Conservation (phyloP, 2,888 invertebrate species). For the Luffia ferchaultella region DNA sequence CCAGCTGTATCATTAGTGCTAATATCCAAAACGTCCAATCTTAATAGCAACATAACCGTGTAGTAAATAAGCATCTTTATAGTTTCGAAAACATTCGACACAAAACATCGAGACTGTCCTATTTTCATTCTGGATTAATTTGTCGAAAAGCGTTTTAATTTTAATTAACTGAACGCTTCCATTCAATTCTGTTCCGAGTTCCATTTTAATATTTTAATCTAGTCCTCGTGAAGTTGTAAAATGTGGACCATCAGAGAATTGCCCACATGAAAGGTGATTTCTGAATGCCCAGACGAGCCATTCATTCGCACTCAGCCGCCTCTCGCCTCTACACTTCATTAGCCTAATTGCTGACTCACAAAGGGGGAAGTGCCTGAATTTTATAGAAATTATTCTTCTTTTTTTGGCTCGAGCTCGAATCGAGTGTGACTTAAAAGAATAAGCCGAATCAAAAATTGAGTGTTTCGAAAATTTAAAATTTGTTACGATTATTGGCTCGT, state of each 20-base stretch:
- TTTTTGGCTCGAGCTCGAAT: no score
- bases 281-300: conserved; percentile 48
- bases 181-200: not conserved
- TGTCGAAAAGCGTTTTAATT: not conserved
- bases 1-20: no score
- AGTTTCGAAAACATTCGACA: not conserved
- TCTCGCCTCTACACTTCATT: conserved; percentile 47
- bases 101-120: not conserved
- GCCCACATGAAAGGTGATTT: conserved; percentile 58
- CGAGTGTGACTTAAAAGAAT: no score
- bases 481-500: no score
- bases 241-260: conserved; percentile 51
- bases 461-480: no score
- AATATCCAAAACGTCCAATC: no score
- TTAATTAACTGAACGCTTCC: not conserved
- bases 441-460: no score
- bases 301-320: conserved; percentile 43
- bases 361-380: conserved; percentile 53
- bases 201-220: conserved; percentile 20
- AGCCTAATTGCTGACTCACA: conserved; percentile 57
- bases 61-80: no score
- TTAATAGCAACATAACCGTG: no score
- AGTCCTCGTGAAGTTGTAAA: conserved; percentile 36
- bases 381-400: conserved; percentile 54
- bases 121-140: not conserved